A percentile compares a stretch with the other conserved stretches of the same genome.
Conservation (phyloP, 2,113 vertebrate species). For the Uria aalge region DNA sequence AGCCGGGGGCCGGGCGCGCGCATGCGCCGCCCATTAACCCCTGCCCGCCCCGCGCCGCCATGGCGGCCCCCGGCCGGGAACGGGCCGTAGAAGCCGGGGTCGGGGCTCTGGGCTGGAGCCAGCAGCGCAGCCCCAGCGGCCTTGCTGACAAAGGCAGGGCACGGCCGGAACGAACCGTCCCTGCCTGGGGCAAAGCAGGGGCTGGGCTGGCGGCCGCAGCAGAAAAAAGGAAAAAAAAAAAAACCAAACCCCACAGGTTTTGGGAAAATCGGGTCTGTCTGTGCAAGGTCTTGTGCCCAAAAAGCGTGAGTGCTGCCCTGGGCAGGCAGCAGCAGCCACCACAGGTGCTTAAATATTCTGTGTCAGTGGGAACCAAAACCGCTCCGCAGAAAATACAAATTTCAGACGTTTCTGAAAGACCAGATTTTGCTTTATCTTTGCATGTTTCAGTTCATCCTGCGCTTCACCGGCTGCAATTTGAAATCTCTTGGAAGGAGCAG, state of each 20-base stretch:
- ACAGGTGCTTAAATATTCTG: fast-evolving
- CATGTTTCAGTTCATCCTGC: fast-evolving
- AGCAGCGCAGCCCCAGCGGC: not conserved
- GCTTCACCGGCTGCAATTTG: not conserved
- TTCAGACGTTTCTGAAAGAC: not conserved
- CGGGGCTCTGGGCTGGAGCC: not conserved
- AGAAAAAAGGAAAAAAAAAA: not conserved
- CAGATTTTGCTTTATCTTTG: not conserved
- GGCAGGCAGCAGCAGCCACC: not conserved
- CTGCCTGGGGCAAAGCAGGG: not conserved
- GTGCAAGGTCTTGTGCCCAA: fast-evolving
- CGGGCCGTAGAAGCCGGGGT: not conserved
- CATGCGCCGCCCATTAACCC: not conserved
- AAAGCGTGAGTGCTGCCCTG: fast-evolving
- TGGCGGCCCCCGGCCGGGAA: not conserved
- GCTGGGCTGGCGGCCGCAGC: not conserved
- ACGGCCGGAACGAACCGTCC: not conserved
- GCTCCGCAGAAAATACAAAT: fast-evolving
- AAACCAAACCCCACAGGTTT: not conserved
- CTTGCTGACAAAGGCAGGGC: not conserved
- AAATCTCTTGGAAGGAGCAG: not conserved
- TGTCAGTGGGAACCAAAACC: not conserved
- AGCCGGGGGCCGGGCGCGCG: not conserved
- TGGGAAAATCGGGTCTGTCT: not conserved
- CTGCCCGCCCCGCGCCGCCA: not conserved